These are phyloP conservation scores for Porites evermanni DNA, from an alignment of 92 coral and sea anemone species.

Conservation along the genomic window DNA sequence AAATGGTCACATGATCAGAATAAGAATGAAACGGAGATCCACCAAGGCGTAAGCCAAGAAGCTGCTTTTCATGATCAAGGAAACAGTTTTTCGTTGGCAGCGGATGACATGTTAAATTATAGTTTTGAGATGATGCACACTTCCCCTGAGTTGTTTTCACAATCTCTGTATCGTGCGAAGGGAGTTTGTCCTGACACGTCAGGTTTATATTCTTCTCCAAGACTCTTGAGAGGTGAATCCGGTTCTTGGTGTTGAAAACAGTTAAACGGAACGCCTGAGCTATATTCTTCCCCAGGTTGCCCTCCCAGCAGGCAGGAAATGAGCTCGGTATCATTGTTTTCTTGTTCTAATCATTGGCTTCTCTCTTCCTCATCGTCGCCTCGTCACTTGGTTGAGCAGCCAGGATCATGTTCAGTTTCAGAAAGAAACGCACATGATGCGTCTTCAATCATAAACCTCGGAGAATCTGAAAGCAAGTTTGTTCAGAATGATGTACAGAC, in stretches of 20 bases:
- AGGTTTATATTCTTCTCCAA: slow-evolving; percentile 12
- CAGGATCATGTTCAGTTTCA: background rate
- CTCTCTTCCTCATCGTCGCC: background rate
- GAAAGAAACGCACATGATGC: background rate
- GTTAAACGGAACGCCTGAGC: background rate
- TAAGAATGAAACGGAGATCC: background rate
- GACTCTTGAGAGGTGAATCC: background rate
- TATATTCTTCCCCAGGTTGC: background rate
- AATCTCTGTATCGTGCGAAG: slow-evolving; percentile 5
- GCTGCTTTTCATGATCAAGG: background rate
- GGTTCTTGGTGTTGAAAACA: background rate
- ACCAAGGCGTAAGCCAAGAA: background rate
- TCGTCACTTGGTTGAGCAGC: background rate
- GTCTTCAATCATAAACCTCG: background rate
- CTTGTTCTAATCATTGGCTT: background rate
- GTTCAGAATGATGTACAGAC: background rate
- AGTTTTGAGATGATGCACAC: slow-evolving; percentile 7
- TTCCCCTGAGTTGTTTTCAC: slow-evolving; percentile 23
- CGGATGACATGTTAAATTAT: background rate
- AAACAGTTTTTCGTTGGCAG: background rate
- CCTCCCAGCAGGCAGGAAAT: slow-evolving; percentile 18
- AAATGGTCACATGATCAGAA: background rate
- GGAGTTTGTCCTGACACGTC: slow-evolving; percentile 3
- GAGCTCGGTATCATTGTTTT: slow-evolving; percentile 22
- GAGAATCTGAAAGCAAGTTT: background rate